Conservation (phyloP, 2,888 invertebrate genomes). For the Polydrusus pterygomalis region DNA sequence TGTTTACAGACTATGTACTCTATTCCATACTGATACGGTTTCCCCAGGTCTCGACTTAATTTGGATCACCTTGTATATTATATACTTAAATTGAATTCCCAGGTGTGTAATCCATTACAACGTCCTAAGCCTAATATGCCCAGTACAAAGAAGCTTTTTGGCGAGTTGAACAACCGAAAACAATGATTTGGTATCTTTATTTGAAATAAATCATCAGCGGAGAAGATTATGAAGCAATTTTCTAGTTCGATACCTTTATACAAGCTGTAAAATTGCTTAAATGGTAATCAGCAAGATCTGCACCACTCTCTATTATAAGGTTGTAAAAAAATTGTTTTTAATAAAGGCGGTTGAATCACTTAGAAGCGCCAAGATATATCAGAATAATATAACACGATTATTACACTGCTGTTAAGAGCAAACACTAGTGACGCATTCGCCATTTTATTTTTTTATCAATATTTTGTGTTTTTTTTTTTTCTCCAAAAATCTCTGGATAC, state of each 20-base stretch:
- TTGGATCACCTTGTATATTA: neutral
- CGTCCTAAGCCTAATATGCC: neutral
- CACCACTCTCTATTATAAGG: neutral
- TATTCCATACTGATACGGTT: neutral
- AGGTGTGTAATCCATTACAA: neutral
- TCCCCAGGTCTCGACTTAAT: neutral
- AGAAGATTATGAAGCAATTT: conserved; percentile 32
- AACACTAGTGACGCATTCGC: too few relatives aligned
- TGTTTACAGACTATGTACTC: too few relatives aligned
- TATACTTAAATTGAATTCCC: neutral
- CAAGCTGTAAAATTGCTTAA: conserved; percentile 21
- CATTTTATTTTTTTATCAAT: too few relatives aligned
- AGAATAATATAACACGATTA: neutral
- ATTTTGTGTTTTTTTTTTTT: too few relatives aligned
- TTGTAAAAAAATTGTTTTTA: neutral
- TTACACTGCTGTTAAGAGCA: too few relatives aligned
- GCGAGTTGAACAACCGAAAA: conserved; percentile 25
- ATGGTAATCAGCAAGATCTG: neutral
- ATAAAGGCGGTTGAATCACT: neutral
- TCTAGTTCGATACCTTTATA: conserved; percentile 33
- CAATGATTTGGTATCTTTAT: conserved; percentile 35
- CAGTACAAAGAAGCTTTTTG: conserved; percentile 4
- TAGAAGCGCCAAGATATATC: neutral
- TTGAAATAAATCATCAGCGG: conserved; percentile 23
- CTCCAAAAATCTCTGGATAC: too few relatives aligned